phyloP scores from a whole-genome alignment of 35 echinoderm and acorn worm genomes.

The Patiria miniata region DNA sequence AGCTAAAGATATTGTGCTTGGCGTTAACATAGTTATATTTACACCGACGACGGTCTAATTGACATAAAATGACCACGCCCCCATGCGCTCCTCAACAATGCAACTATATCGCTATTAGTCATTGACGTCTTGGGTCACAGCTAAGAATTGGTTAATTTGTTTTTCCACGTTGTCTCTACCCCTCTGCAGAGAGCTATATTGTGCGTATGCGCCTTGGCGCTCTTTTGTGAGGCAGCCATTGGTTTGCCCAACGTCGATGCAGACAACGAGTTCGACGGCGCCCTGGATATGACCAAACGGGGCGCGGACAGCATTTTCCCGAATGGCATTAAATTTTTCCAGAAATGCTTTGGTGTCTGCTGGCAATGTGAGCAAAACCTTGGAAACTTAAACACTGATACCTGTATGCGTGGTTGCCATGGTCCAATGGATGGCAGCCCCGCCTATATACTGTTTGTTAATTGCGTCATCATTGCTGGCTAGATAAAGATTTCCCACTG shows the following conservation, averaged over 20 bases:
- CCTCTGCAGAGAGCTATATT: background rate
- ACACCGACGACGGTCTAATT: no score
- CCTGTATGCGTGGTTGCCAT: background rate
- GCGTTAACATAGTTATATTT: no score
- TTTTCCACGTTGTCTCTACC: no score
- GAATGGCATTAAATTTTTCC: no score
- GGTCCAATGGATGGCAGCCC: no score
- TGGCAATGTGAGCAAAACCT: background rate
- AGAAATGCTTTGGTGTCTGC: background rate
- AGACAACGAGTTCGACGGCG: background rate
- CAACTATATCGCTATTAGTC: no score
- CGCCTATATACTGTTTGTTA: background rate
- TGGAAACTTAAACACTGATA: background rate
- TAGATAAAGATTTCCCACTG: background rate
- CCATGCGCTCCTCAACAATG: no score
- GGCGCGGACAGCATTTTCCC: background rate
- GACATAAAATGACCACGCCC: no score
- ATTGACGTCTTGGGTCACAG: no score
- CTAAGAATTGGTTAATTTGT: no score
- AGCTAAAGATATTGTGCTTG: no score
- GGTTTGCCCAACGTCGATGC: background rate
- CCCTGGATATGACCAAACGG: background rate
- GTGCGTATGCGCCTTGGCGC: conserved; percentile 9
- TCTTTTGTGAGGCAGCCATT: background rate
- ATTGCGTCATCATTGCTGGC: background rate